Base-by-base conservation (phyloP, 1,140 invertebrate species). In the Dendrolimus punctatus region DNA sequence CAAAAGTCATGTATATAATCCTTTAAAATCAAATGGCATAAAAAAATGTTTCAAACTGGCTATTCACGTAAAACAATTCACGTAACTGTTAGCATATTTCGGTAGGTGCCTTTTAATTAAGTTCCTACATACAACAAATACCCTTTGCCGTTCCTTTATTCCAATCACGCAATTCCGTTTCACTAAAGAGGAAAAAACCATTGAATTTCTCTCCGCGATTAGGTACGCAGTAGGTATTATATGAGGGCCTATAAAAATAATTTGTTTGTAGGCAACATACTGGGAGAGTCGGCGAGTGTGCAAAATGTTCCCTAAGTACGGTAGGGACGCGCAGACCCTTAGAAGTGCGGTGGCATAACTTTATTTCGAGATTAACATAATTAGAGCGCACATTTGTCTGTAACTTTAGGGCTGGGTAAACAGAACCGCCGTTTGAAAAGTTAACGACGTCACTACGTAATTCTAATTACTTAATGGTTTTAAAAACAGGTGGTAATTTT, bases 291-390 rank as follows among this genome's bases (percentile, higher is more conserved):
- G 68, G 66, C 40, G 68, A 73, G 69, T 73, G 73, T 62, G 69
- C 66, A 56, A 69, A 80, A 80, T 60, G 70, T 69, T 67, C 65
- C 64, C 61, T 73, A 76, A 77, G 71, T 67, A 70, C 70, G 67
- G 63, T 68, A 63, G 68, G 73, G 68, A 62, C 63, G 56, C 55
- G 62, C 53, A 46, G 57, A 53, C 77, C 79, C 76, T 71, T 66
- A 64, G 71, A 76, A 82, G 76, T 76, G 74, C 58, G 75, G 73
- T 73, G 62, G 78, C 81, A 85, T 79, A 81, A 82, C 79, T 82
- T 85, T 85, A 83, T 85, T 80, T 74, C 62, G 62, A 73, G 76
- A 81, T 85, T 85, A 85, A 80, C 81, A 85, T 85, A 85, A 82
- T 82, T 82, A 85, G 67, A 73, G 64, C 63, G 62, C 51, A 69